These are phyloP conservation scores for Megamerina dolium DNA, from an alignment of 2,888 invertebrate species.

Conservation along the genomic window DNA sequence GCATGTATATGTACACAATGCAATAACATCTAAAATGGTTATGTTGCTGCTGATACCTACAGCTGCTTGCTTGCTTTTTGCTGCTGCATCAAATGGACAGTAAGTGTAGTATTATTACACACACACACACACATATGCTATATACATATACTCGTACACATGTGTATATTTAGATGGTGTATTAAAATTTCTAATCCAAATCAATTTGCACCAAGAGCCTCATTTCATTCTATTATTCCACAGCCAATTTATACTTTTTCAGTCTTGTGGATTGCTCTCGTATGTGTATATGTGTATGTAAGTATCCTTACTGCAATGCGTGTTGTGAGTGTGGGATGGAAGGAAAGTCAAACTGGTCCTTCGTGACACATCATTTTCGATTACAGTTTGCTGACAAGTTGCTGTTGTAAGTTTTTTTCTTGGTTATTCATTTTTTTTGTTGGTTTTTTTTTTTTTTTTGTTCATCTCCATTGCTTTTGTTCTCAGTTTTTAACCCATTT, in stretches of 20 bases:
- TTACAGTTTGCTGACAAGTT: constrained; percentile 23
- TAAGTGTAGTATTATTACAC: no score
- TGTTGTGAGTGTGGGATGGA: no score
- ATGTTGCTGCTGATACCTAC: no score
- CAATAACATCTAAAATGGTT: no score
- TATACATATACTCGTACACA: no score
- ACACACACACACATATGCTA: no score
- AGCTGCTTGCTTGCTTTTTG: no score
- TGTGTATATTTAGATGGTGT: no score
- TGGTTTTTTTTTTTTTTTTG: not conserved
- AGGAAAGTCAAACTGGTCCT: constrained; percentile 9
- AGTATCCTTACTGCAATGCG: not conserved
- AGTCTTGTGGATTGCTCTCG: not conserved
- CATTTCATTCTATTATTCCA: constrained; percentile 45
- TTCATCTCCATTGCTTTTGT: constrained; percentile 6
- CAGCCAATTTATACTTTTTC: constrained; percentile 3
- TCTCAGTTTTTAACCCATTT: no score
- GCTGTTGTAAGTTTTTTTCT: not conserved
- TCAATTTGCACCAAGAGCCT: constrained; percentile 46
- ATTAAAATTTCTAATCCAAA: constrained; percentile 46
- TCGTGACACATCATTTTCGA: constrained; percentile 39
- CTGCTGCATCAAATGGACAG: no score
- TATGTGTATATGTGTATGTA: not conserved
- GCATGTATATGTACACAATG: no score
- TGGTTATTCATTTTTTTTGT: not conserved